Conservation (phyloP, 2,888 invertebrate species). For the Physocephala rufipes region DNA sequence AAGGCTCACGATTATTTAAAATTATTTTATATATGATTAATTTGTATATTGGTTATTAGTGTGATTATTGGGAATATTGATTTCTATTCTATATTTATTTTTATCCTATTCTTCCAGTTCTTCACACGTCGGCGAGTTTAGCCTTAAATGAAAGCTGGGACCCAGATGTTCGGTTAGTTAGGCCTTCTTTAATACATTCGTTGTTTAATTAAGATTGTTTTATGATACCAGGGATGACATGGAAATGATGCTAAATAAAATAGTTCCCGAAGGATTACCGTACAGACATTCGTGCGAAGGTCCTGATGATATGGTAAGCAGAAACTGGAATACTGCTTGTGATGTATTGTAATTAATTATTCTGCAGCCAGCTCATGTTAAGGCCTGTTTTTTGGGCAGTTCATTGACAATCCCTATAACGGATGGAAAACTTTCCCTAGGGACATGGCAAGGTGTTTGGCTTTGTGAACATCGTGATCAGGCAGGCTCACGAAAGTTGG, state of each 20-base stretch:
- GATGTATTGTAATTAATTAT: background rate
- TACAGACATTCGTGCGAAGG: conserved; percentile 98
- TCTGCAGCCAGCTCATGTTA: conserved; percentile 92
- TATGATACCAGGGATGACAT: conserved; percentile 81
- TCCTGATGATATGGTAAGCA: conserved; percentile 94
- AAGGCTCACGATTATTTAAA: too few relatives aligned
- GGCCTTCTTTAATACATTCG: conserved; percentile 68
- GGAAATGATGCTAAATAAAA: conserved; percentile 99
- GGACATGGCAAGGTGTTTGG: conserved; percentile 99
- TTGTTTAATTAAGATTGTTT: conserved; percentile 2
- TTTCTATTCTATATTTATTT: too few relatives aligned
- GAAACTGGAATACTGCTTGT: too few relatives aligned
- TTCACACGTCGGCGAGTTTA: conserved; percentile 97
- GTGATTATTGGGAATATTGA: too few relatives aligned
- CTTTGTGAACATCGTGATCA: conserved; percentile 97
- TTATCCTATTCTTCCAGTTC: conserved; percentile 73
- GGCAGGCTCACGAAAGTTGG: conserved; percentile 90
- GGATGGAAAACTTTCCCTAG: conserved; percentile 92
- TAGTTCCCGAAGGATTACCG: conserved; percentile 95
- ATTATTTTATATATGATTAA: too few relatives aligned
- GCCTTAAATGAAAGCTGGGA: conserved; percentile 99
- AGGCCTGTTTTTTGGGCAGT: conserved; percentile 95
- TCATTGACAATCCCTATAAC: conserved; percentile 95
- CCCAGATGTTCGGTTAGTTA: conserved; percentile 80
- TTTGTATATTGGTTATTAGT: too few relatives aligned